A percentile compares a stretch with the other conserved stretches of the same genome.
These are phyloP conservation scores for Schrankia costaestrigalis DNA, from an alignment of 2,888 invertebrate species.

Conservation along the genomic window DNA sequence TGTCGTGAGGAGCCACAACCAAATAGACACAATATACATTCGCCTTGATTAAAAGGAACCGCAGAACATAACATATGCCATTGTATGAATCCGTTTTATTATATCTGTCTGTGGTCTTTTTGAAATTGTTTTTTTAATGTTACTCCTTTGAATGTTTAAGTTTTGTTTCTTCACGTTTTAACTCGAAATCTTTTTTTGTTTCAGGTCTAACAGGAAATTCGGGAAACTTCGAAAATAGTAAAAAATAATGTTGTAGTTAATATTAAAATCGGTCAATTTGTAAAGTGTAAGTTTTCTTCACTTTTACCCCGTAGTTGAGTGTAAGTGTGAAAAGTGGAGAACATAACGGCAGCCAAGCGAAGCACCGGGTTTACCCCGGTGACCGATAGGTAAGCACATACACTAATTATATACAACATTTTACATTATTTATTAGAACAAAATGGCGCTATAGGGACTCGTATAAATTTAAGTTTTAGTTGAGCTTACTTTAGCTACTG, in stretches of 20 bases:
- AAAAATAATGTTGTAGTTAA: conserved; percentile 15
- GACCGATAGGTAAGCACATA: conserved; percentile 59
- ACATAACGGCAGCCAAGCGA: conserved; percentile 51
- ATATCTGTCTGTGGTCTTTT: conserved; percentile 20
- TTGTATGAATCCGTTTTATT: conserved; percentile 30
- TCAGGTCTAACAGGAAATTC: conserved; percentile 51
- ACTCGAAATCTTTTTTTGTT: conserved; percentile 48
- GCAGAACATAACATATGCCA: conserved; percentile 36
- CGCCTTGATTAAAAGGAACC: conserved; percentile 48
- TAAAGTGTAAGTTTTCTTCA: conserved; percentile 19
- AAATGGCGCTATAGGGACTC: conserved; percentile 33
- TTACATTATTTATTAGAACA: no score
- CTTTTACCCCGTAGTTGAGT: conserved; percentile 35
- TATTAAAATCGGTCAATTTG: conserved; percentile 16
- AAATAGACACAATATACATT: conserved; percentile 38
- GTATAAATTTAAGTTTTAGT: no score
- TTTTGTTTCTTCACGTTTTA: conserved; percentile 7
- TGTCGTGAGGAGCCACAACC: conserved; percentile 31
- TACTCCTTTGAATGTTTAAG: conserved; percentile 17
- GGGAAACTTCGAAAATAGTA: conserved; percentile 26
- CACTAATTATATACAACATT: conserved; percentile 3
- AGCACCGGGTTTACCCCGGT: conserved; percentile 67
- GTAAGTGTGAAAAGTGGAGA: conserved; percentile 66
- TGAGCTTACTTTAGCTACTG: no score
- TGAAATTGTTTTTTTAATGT: conserved; percentile 24